A percentile compares a stretch with the other conserved stretches of the same genome.
phyloP scores from a whole-genome alignment of 2,113 vertebrate genomes.

The Zosterops lateralis region DNA sequence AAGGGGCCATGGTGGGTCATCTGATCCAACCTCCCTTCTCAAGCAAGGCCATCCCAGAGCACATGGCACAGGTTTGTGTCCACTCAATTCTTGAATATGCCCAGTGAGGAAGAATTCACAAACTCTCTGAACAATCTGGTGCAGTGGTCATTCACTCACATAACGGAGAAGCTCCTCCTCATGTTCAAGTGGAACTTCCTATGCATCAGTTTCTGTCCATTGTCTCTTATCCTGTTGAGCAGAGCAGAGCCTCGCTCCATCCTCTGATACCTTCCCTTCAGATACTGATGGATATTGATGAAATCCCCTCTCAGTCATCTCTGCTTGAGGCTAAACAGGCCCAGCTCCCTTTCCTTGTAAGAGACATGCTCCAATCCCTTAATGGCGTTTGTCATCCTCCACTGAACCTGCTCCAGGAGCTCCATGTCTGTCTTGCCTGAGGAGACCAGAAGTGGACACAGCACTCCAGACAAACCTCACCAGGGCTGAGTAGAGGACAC shows the following conservation, averaged over 20 bases:
- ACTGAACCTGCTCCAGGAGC: not conserved
- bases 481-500: not conserved
- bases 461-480: no score
- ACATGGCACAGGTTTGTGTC: not conserved
- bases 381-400: not conserved
- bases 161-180: not conserved
- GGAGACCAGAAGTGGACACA: not conserved
- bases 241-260: not conserved
- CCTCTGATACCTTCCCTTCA: not conserved
- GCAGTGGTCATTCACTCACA: not conserved
- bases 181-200: not conserved
- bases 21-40: not conserved
- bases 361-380: not conserved
- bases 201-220: fast-evolving
- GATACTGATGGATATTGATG: fast-evolving
- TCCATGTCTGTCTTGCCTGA: not conserved
- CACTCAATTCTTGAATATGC: not conserved
- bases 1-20: not conserved
- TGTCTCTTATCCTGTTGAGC: no score
- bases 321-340: fast-evolving
- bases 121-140: not conserved
- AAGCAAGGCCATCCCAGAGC: not conserved
- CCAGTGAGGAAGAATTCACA: not conserved
- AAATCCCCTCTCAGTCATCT: not conserved
- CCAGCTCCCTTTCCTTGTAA: not conserved